Conservation (phyloP, 2,113 vertebrate species). For the Callipepla californica region DNA sequence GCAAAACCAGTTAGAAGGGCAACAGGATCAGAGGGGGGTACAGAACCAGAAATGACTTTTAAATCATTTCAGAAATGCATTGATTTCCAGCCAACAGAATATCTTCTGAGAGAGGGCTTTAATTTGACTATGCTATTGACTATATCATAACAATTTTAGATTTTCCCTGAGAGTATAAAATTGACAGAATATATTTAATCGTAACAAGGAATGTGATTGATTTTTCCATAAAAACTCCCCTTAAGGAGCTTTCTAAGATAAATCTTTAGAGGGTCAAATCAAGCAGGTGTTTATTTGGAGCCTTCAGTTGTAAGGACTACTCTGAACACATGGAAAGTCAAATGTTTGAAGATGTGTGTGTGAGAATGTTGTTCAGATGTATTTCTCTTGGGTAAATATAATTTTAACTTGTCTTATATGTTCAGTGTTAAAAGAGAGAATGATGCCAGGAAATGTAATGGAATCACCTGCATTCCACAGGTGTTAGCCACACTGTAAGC, state of each 20-base stretch:
- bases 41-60: neutral
- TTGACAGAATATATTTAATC: neutral
- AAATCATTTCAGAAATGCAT: neutral
- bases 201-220: neutral
- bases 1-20: neutral
- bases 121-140: neutral
- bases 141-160: neutral
- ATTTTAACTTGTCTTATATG: neutral
- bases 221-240: neutral
- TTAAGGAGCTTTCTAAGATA: neutral
- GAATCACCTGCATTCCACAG: neutral
- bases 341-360: neutral
- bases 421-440: neutral
- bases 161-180: neutral
- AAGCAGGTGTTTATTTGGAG: neutral
- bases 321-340: neutral
- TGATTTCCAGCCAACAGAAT: neutral
- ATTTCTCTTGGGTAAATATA: neutral
- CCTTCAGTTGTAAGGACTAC: neutral
- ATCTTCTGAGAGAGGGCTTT: neutral
- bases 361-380: neutral
- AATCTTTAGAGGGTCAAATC: neutral
- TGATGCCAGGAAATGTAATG: neutral
- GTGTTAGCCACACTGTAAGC: neutral
- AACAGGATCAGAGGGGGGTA: neutral